phyloP scores from a whole-genome alignment of 2,113 vertebrate genomes.

The Chloroceryle aenea region DNA sequence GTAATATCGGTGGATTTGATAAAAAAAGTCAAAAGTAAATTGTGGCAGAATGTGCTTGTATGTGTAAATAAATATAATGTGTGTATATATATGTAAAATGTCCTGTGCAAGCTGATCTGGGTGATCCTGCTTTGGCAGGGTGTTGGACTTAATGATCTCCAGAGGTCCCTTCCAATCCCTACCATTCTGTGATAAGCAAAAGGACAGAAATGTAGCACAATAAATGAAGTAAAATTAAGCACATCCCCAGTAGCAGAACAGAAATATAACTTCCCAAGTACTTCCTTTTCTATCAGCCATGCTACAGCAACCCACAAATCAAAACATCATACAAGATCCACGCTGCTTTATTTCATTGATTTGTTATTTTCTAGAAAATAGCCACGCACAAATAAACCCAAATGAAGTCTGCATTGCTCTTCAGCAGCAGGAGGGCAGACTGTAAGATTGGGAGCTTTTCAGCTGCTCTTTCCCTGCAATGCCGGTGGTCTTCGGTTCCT shows the following conservation, averaged over 20 bases:
- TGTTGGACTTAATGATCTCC: neutral
- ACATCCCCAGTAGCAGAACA: neutral
- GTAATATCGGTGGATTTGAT: neutral
- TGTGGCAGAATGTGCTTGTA: neutral
- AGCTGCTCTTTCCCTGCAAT: constrained; percentile 32
- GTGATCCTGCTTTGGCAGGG: neutral
- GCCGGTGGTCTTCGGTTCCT: constrained; percentile 47
- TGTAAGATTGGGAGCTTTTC: constrained; percentile 26
- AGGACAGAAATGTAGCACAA: neutral
- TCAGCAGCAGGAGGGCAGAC: constrained; percentile 1
- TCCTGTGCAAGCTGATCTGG: neutral
- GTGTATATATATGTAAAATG: too few species aligned
- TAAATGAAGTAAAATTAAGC: neutral
- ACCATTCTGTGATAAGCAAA: neutral
- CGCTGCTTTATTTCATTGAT: constrained; percentile 9
- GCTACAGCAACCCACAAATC: neutral
- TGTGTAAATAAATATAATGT: neutral
- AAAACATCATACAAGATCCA: neutral
- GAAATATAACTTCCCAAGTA: neutral
- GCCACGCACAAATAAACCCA: constrained; percentile 34
- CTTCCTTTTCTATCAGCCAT: neutral
- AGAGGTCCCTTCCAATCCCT: neutral
- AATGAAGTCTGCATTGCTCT: constrained; percentile 6
- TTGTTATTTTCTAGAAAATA: constrained; percentile 26
- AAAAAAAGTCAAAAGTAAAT: neutral